Conservation (phyloP, 2,888 invertebrate species). For the Theodoxus fluviatilis region DNA sequence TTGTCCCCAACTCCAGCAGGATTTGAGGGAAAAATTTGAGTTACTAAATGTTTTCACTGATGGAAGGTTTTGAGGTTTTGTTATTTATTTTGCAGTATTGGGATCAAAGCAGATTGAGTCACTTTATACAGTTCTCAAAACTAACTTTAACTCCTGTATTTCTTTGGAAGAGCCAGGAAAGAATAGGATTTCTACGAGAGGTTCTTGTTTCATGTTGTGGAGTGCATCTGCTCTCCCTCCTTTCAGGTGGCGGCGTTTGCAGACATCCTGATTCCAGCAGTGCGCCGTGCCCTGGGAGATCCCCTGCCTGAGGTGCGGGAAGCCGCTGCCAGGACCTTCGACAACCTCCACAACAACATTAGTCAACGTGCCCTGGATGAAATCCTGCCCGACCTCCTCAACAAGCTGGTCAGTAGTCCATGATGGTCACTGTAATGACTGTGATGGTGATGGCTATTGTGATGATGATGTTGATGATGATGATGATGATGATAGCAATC, state of each 20-base stretch:
- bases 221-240: no score
- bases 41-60: no score
- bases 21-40: no score
- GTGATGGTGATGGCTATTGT: background rate
- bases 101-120: no score
- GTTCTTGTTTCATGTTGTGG: no score
- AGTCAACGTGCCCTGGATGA: conserved; percentile 94
- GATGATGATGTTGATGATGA: background rate
- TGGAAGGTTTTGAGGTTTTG: no score
- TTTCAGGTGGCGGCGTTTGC: conserved; percentile 77
- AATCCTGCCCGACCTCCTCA: conserved; percentile 90
- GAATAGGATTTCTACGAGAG: background rate
- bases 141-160: background rate
- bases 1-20: no score
- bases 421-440: background rate
- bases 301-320: conserved; percentile 87
- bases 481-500: background rate
- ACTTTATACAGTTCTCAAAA: no score
- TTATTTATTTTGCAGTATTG: no score
- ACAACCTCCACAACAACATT: conserved; percentile 91
- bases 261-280: conserved; percentile 88
- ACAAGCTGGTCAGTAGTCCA: conserved; percentile 70
- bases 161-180: background rate
- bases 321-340: conserved; percentile 96
- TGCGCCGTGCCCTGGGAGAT: conserved; percentile 89